These are phyloP conservation scores for Chauna torquata DNA, from an alignment of 2,113 vertebrate genomes.

Conservation along the genomic window DNA sequence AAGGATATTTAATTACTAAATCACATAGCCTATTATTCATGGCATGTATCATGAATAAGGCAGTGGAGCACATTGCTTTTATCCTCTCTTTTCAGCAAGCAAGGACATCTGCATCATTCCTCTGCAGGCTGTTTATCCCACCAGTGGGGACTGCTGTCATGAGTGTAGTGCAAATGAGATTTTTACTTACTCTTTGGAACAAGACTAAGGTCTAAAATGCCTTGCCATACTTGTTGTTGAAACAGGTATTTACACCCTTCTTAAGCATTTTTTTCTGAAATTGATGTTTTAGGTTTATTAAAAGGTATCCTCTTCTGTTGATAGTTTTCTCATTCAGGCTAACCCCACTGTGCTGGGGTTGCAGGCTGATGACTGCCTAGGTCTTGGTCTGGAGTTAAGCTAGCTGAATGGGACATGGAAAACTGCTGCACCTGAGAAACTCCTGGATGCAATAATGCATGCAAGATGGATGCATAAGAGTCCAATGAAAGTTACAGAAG, in stretches of 20 bases:
- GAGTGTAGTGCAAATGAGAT: not conserved
- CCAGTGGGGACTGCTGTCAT: not conserved
- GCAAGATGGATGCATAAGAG: not conserved
- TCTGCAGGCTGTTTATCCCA: not conserved
- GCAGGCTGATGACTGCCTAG: not conserved
- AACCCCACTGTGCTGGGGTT: not conserved
- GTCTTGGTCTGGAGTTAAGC: not conserved
- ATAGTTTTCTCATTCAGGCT: not conserved
- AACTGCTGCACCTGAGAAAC: not conserved
- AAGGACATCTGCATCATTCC: slow-evolving; percentile 5
- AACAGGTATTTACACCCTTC: not conserved
- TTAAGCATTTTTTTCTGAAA: not conserved
- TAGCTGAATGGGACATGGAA: not conserved
- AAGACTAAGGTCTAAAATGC: not conserved
- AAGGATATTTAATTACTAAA: slow-evolving; percentile 52
- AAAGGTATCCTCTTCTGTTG: not conserved
- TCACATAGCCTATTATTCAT: not conserved
- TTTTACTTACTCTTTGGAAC: not conserved
- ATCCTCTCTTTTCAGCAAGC: not conserved
- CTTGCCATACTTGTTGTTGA: not conserved
- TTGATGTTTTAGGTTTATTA: not conserved
- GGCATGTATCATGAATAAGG: slow-evolving; percentile 23
- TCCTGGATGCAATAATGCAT: not conserved
- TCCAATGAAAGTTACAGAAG: rapidly evolving
- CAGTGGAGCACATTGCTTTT: slow-evolving; percentile 7